A percentile compares a stretch with the other conserved stretches of the same genome.
phyloP scores from a whole-genome alignment of 2,888 invertebrate genomes.

The Nineta flava region DNA sequence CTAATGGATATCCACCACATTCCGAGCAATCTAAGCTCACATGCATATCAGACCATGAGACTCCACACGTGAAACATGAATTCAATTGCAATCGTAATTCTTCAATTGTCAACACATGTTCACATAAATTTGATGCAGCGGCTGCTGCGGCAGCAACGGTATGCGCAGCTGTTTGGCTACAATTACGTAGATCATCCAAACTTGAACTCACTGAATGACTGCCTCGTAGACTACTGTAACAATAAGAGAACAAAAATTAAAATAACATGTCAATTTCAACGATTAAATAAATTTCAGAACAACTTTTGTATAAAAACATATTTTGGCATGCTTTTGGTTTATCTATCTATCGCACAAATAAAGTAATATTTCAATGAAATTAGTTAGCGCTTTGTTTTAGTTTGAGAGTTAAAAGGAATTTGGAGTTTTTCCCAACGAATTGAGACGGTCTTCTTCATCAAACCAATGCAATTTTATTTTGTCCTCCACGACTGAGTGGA shows the following conservation, averaged over 20 bases:
- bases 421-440: too few relatives aligned
- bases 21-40: slow-evolving; percentile 62
- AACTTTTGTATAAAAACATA: too few relatives aligned
- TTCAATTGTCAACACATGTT: slow-evolving; percentile 49
- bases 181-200: slow-evolving; percentile 24
- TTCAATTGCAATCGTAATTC: slow-evolving; percentile 52
- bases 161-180: slow-evolving; percentile 16
- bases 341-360: too few relatives aligned
- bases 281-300: too few relatives aligned
- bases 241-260: background rate
- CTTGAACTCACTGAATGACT: slow-evolving; percentile 21
- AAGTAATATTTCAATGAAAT: too few relatives aligned
- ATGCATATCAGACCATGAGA: slow-evolving; percentile 64
- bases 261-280: too few relatives aligned
- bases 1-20: slow-evolving; percentile 63
- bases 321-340: too few relatives aligned
- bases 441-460: too few relatives aligned
- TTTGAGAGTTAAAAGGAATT: too few relatives aligned
- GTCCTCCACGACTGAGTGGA: too few relatives aligned
- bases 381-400: too few relatives aligned
- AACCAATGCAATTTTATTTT: too few relatives aligned
- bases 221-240: slow-evolving; percentile 4
- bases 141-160: slow-evolving; percentile 11
- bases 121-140: slow-evolving; percentile 17
- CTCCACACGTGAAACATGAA: slow-evolving; percentile 64